Evolutionary conservation across 2,888 invertebrate species (phyloP).

Genomic region (Drosophila austrosaltans): DNA sequence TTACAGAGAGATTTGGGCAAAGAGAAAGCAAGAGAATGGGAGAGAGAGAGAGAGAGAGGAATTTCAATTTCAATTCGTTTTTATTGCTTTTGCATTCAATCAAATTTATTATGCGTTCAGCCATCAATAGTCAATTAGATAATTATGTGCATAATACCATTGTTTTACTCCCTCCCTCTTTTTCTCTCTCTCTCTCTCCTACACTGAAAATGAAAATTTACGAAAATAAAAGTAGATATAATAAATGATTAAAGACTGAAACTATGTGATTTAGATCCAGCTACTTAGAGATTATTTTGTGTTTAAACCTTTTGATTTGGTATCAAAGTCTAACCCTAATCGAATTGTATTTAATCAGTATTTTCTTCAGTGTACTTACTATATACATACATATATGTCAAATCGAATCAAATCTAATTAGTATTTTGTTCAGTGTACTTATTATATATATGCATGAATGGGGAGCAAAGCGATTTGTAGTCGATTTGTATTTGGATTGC

Average conservation of each 20-base stretch:
- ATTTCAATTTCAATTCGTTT: slow-evolving; percentile 50
- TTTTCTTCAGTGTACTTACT: not conserved
- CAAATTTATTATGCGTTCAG: slow-evolving; percentile 52
- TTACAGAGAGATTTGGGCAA: slow-evolving; percentile 25
- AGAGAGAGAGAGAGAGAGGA: slow-evolving; percentile 9
- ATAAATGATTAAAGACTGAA: too few species aligned
- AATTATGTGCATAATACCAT: slow-evolving; percentile 50
- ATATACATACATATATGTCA: too few species aligned
- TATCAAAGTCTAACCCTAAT: too few species aligned
- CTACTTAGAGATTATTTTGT: too few species aligned
- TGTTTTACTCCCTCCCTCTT: not conserved
- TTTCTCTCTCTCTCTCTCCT: not conserved
- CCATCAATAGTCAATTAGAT: slow-evolving; percentile 73
- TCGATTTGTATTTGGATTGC: slow-evolving; percentile 26
- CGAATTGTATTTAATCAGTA: too few species aligned
- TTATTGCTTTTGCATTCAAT: slow-evolving; percentile 52
- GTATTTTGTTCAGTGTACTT: not conserved
- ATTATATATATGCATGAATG: not conserved
- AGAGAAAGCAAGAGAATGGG: slow-evolving; percentile 9
- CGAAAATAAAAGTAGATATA: too few species aligned
- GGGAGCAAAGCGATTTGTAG: slow-evolving; percentile 18
- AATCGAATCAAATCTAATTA: too few species aligned
- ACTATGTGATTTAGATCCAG: too few species aligned
- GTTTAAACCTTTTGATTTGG: too few species aligned
- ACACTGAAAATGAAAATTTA: not conserved